Conservation (phyloP, 2,888 invertebrate species). For the Steinernema scapterisci region DNA sequence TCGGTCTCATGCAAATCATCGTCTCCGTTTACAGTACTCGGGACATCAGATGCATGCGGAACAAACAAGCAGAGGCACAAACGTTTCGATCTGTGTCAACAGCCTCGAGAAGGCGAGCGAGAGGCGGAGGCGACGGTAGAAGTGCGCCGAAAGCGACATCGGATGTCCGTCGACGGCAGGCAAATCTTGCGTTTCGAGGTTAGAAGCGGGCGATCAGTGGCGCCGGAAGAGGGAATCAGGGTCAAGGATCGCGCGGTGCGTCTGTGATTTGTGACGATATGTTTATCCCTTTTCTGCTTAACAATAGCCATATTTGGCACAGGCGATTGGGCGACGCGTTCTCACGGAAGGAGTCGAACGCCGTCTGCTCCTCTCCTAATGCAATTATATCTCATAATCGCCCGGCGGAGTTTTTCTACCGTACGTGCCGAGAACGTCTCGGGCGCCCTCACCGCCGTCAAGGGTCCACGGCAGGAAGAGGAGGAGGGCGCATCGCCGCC, state of each 20-base stretch:
- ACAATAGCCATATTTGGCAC: slow-evolving; percentile 31
- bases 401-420: slow-evolving; percentile 26
- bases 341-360: slow-evolving; percentile 17
- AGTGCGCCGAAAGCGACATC: slow-evolving; percentile 22
- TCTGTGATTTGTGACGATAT: slow-evolving; percentile 31
- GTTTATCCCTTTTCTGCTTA: slow-evolving; percentile 29
- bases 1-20: not conserved
- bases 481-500: not conserved
- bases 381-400: slow-evolving; percentile 31
- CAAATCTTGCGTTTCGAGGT: slow-evolving; percentile 30
- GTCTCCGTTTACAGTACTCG: slow-evolving; percentile 19
- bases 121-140: not conserved
- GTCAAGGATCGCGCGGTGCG: slow-evolving; percentile 30
- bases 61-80: slow-evolving; percentile 23
- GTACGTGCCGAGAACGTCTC: slow-evolving; percentile 22
- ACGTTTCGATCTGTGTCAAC: slow-evolving; percentile 32
- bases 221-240: slow-evolving; percentile 29
- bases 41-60: not conserved
- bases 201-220: slow-evolving; percentile 17
- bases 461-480: too few species aligned
- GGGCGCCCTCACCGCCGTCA: too few species aligned
- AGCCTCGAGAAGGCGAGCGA: slow-evolving; percentile 13
- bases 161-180: not conserved
- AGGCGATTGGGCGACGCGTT: slow-evolving; percentile 21
- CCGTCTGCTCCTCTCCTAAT: slow-evolving; percentile 25